Evolutionary conservation across 2,888 invertebrate genomes (phyloP), one percentile per base, ranked within the genome.

Genomic region (Drosophila siamana): DNA sequence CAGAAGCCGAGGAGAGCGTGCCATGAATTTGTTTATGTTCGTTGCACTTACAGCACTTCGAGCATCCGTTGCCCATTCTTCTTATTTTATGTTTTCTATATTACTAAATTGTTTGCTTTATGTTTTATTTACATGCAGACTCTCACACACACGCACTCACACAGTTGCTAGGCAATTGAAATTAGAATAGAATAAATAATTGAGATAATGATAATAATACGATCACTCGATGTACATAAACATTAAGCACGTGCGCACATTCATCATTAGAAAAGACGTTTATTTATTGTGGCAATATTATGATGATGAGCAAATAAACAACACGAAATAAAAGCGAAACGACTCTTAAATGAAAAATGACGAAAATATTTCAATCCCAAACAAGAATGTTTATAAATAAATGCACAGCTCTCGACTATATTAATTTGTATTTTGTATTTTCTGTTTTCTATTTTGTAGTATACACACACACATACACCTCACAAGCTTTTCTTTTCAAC

Each of bases 31-130:
- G 89, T 70, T 92, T 91, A 68, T 90, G 89, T 59, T 92, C 90
- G 72, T 88, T 90, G 80, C 92, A 91, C 69, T 91, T 87, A 78
- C 92, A 92, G 84, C 92, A 92, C 78, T 91, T 92, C 28, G 92
- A 92, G 78, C 92, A 92, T 80, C 92, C 91, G 90, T 92, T 92
- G 78, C 92, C 92, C 92, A 92, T 92, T 77, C 48, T 72, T 50
- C 15, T 43, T 43, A 16, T 16, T 33, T n/a, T 33, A 33, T 33
- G n/a, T 33, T 33, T 15, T 15, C 4, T 13, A 41, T 30, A 28
- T 22, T 40, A 15, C 57, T 61, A 57, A 62, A 67, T 78, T 40
- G 61, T 56, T 72, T 33, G 33, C n/a, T 63, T 54, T 40, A 52
- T n/a, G n/a, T n/a, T 71, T 46, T 66, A 67, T 40, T 63, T 77